phyloP scores from a whole-genome alignment of 1,140 invertebrate species.

The Pachyrhynchus sulphureomaculatus region DNA sequence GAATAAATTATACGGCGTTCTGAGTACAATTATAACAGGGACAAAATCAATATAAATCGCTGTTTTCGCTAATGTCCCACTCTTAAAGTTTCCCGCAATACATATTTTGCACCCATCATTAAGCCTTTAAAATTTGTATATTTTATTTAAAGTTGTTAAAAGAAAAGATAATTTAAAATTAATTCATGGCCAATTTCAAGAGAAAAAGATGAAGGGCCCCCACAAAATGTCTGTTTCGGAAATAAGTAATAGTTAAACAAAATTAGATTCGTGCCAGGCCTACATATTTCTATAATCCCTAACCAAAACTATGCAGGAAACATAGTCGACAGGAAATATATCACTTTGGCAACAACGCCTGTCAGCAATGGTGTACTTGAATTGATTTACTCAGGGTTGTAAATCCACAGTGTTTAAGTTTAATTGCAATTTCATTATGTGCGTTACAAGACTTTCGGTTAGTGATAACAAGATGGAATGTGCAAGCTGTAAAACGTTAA shows the following conservation, averaged over 20 bases:
- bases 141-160: no score
- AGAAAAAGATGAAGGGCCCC: not conserved
- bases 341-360: constrained; percentile 26
- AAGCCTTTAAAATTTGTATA: no score
- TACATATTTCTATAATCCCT: constrained; percentile 19
- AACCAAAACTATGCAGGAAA: constrained; percentile 22
- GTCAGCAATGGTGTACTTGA: constrained; percentile 22
- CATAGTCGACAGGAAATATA: constrained; percentile 9
- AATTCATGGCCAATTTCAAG: no score
- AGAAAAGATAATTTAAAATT: no score
- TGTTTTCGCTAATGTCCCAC: no score
- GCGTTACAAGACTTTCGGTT: constrained; percentile 12
- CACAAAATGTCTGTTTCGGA: not conserved
- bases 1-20: no score
- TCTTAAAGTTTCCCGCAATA: no score
- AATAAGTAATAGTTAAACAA: not conserved
- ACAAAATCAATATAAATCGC: no score
- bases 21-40: no score
- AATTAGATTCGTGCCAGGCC: constrained; percentile 25
- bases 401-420: constrained; percentile 19
- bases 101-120: no score
- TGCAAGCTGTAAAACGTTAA: no score
- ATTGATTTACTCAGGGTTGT: constrained; percentile 21
- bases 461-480: constrained; percentile 5
- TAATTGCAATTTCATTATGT: constrained; percentile 28